These are phyloP conservation scores for Batillaria attramentaria DNA, from an alignment of 1,140 invertebrate genomes.

Conservation along the genomic window DNA sequence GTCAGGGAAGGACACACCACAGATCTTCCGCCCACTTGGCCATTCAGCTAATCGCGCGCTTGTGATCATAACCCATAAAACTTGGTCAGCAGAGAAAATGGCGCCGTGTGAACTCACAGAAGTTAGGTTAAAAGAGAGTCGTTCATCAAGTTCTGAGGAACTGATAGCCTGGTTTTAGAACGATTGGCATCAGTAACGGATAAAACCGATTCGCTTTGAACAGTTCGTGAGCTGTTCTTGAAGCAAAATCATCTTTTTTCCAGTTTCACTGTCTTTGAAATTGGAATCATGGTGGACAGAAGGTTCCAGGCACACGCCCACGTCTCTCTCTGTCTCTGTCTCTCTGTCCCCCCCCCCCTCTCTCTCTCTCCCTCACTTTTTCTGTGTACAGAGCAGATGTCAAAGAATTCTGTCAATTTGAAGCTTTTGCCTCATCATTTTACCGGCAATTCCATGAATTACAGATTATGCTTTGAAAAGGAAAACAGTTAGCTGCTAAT, in stretches of 20 bases:
- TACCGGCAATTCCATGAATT: too few species aligned
- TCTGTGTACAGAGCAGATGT: background rate
- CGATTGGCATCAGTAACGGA: background rate
- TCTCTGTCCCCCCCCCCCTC: background rate
- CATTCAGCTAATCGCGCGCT: too few species aligned
- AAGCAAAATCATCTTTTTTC: background rate
- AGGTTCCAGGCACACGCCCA: background rate
- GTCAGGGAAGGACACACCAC: too few species aligned
- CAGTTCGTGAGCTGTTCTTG: background rate
- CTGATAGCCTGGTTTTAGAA: background rate
- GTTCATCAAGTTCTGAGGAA: too few species aligned
- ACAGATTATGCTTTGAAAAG: too few species aligned
- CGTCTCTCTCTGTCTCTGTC: background rate
- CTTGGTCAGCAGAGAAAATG: too few species aligned
- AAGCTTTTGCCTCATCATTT: too few species aligned
- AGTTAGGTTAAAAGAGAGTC: too few species aligned
- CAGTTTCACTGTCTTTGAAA: background rate
- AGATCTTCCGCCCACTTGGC: too few species aligned
- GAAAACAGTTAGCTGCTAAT: too few species aligned
- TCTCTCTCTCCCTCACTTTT: background rate
- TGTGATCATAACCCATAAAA: too few species aligned
- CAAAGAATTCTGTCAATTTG: background rate
- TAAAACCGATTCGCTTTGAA: background rate
- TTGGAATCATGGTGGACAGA: background rate
- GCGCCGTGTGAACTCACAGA: too few species aligned